Conservation (phyloP, 2,888 invertebrate species). For the Tillus elongatus region DNA sequence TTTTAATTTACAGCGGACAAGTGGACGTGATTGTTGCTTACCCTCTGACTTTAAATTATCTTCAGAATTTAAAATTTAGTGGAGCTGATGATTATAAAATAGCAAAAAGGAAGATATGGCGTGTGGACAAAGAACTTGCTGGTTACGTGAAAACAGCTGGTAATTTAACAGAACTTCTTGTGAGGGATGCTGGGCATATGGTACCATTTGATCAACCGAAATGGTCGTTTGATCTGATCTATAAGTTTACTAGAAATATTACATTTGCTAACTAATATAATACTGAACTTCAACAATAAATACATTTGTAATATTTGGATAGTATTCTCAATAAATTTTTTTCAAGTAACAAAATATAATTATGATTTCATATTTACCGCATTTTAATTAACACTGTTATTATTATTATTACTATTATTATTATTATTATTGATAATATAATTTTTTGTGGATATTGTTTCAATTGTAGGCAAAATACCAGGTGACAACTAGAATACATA, state of each 20-base stretch:
- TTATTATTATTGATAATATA: no score
- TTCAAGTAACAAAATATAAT: no score
- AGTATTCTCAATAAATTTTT: no score
- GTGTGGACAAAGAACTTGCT: conserved; percentile 54
- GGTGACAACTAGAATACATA: no score
- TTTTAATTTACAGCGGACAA: conserved; percentile 80
- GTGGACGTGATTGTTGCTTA: conserved; percentile 82
- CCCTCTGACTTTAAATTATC: conserved; percentile 67
- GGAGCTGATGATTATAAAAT: conserved; percentile 53
- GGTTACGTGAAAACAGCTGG: conserved; percentile 63
- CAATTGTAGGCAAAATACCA: no score
- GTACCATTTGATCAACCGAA: conserved; percentile 70
- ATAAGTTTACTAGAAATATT: conserved; percentile 24
- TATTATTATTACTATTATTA: no score
- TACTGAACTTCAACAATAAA: no score
- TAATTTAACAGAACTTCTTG: conserved; percentile 60
- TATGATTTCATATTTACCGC: no score
- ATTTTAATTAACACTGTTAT: no score
- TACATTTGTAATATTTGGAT: no score
- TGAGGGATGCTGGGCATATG: conserved; percentile 73
- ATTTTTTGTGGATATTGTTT: no score
- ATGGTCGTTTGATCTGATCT: conserved; percentile 61
- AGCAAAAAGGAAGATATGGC: conserved; percentile 58
- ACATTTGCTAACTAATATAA: no score
- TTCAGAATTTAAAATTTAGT: conserved; percentile 60